A percentile compares a stretch with the other conserved stretches of the same genome.
These are phyloP conservation scores for Turritopsis rubra DNA, from an alignment of 30 jellyfish, hydroid and myxozoan species.

Conservation along the genomic window DNA sequence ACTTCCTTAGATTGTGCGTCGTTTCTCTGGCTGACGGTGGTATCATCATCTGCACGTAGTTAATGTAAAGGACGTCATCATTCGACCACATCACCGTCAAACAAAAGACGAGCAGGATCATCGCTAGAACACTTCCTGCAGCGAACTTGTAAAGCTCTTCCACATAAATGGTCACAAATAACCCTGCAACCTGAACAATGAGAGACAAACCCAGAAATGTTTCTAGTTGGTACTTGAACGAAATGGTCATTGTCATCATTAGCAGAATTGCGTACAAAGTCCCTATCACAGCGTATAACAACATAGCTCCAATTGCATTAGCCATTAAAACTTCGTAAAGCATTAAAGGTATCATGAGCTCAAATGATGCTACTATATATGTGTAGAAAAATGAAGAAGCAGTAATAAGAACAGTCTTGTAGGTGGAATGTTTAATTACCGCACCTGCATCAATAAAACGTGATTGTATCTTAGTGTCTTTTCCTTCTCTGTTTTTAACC, in stretches of 20 bases:
- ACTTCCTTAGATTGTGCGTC: constrained; percentile 9
- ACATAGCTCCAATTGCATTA: constrained; percentile 23
- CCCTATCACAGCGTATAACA: constrained; percentile 33
- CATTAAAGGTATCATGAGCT: constrained; percentile 31
- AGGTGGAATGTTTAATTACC: neutral
- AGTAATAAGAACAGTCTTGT: constrained; percentile 6
- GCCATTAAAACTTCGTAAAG: constrained; percentile 10
- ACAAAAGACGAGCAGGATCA: constrained; percentile 11
- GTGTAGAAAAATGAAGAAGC: constrained; percentile 16
- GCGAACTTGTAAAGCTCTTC: neutral
- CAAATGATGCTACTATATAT: constrained; percentile 24
- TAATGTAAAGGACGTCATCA: constrained; percentile 25
- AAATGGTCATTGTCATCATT: constrained; percentile 19
- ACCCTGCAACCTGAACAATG: constrained; percentile 1
- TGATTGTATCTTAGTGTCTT: neutral
- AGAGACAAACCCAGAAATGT: constrained; percentile 12
- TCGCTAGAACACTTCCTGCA: neutral
- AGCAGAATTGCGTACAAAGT: constrained; percentile 26
- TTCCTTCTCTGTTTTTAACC: too few relatives aligned
- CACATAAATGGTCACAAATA: neutral
- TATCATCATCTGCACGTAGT: constrained; percentile 15
- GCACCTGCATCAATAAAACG: neutral
- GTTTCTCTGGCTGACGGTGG: constrained; percentile 12
- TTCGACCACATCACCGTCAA: constrained; percentile 24
- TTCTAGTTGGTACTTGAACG: constrained; percentile 10